Evolutionary conservation across 1,140 invertebrate species (phyloP), one percentile per base, ranked within the genome.

Genomic region (Hylyphantes graminicola): DNA sequence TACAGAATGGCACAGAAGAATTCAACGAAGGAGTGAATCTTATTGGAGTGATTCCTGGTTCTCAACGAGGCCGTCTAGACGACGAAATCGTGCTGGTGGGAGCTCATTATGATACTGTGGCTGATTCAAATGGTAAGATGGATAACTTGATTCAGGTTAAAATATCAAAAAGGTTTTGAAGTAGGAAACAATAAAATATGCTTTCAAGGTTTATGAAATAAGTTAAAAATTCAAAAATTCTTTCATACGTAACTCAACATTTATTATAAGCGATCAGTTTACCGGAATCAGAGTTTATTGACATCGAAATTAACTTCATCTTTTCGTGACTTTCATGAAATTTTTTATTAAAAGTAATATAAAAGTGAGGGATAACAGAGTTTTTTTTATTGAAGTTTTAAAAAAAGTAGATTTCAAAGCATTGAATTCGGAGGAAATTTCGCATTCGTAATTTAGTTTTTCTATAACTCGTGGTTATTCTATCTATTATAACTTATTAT

Each of bases 71-170:
- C 2, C 90, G 89, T 0, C 63, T 86, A 0, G 76, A 87, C 21
- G 90, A 91, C 82, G 82, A 86, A 67, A 89, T 90, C 10, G 73
- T 90, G 12, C 82, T 91, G 5, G 84, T 91, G 61, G 90, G 90
- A 13, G 90, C 90, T 19, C 90, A 91, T 86, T 90, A 89, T 81
- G 90, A 91, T 82, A 91, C 90, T 0, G 88, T 89, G 0, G 85
- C 81, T 13, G 81, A 86, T 73, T 87, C 86, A 7, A 76, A 85
- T 53, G 87, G 85, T 87, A 86, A 74, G 68, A 9, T 35, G 68
- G 12, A 61, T 17, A 72, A 10, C 2, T 68, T 21, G n/a, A 68
- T 12, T 67, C 59, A 8, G 9, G 15, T 63, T 11, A n/a, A 63
- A 15, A 19, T 2, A n/a, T 12, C 19, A 3, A 35, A 35, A 35